Evolutionary conservation across 2,113 vertebrate genomes (phyloP).

Genomic region (Lophura nycthemera): DNA sequence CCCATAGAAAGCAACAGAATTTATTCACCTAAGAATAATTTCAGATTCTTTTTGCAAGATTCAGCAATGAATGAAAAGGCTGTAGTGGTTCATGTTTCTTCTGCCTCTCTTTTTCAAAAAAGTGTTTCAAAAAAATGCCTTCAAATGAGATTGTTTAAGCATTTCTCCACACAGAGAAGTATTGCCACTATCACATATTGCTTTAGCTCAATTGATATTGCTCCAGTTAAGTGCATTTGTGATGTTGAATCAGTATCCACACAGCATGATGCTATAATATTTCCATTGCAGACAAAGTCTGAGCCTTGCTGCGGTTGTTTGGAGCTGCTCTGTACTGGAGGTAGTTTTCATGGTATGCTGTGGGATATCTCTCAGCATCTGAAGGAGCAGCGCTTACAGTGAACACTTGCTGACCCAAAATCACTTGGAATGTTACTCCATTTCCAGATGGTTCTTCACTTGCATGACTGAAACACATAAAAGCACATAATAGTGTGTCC

Average conservation of each 20-base stretch:
- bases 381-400: neutral
- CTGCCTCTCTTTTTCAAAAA: neutral
- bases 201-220: neutral
- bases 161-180: slow-evolving; percentile 27
- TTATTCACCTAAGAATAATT: slow-evolving; percentile 40
- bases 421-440: neutral
- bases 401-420: neutral
- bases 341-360: neutral
- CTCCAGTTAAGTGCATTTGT: slow-evolving; percentile 35
- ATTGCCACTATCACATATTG: slow-evolving; percentile 12
- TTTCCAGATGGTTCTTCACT: neutral
- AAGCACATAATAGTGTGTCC: neutral
- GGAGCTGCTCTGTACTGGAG: neutral
- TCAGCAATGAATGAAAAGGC: neutral
- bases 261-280: neutral
- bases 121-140: slow-evolving; percentile 26
- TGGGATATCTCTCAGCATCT: neutral
- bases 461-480: neutral
- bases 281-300: slow-evolving; percentile 42
- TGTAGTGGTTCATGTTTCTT: slow-evolving; percentile 53
- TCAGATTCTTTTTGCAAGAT: slow-evolving; percentile 4
- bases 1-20: slow-evolving; percentile 19
- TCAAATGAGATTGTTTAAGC: slow-evolving; percentile 18
- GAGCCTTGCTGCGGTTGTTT: slow-evolving; percentile 11
- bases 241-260: neutral